A percentile compares a stretch with the other conserved stretches of the same genome.
Conservation (phyloP, 2,888 invertebrate genomes). For the Thereva unica region DNA sequence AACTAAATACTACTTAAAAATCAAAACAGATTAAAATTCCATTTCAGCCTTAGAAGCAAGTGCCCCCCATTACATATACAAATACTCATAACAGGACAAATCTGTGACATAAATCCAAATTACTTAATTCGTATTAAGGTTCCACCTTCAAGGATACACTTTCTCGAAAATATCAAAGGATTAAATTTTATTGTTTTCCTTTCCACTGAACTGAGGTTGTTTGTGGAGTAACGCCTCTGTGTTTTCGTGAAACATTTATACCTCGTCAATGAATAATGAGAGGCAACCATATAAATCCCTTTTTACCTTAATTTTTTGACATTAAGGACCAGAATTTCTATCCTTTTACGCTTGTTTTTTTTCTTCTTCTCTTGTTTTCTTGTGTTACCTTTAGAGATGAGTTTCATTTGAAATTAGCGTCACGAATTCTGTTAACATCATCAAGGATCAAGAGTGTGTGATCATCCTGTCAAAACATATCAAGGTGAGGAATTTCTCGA, state of each 20-base stretch:
- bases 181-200: constrained; percentile 11
- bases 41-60: too few species aligned
- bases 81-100: too few species aligned
- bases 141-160: not conserved
- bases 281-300: not conserved
- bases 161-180: constrained; percentile 10
- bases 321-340: not conserved
- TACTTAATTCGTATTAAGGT: not conserved
- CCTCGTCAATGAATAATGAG: constrained; percentile 3
- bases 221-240: not conserved
- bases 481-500: not conserved
- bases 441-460: not conserved
- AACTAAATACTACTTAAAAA: too few species aligned
- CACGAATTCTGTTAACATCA: constrained; percentile 2
- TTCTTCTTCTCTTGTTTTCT: too few species aligned
- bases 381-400: too few species aligned
- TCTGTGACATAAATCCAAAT: too few species aligned
- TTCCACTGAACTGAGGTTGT: not conserved
- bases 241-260: not conserved
- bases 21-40: too few species aligned
- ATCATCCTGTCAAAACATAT: not conserved
- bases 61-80: too few species aligned
- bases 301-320: not conserved
- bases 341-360: not conserved
- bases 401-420: constrained; percentile 15